Evolutionary conservation across 2,797 vertebrate genomes (phyloP), one percentile per base, ranked within the genome.

Genomic region (Sparidentex hasta): DNA sequence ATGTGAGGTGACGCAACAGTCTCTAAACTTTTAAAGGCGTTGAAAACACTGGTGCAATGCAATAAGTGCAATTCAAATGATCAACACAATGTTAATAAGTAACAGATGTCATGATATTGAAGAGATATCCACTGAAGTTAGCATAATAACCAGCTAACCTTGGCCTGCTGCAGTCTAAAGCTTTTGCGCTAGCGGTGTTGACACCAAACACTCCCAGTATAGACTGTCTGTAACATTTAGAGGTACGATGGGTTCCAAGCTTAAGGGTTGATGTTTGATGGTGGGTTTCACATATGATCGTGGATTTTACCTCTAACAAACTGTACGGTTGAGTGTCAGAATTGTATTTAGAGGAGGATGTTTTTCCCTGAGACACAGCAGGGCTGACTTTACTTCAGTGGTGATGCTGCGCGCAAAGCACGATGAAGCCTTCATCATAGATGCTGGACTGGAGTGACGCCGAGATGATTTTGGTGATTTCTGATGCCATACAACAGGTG

Each of bases 401-500:
- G 7, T 67, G 52, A 50, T 25, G 25, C 25, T 25, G 25, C 25
- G 3, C 13, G 18, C 5, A 29, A 58, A 12, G 48, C 7, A 11
- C 13, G 41, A 38, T 41, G 52, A 33, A 61, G 2, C 29, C 3
- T 47, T 33, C 3, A 18, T 6, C 46, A n/a, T 2, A 65, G 7
- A 58, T 5, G 33, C 2, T n/a, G 43, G 29, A 21, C 4, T 11
- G 0, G 57, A 59, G n/a, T 6, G 6, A 50, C 27, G 61, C 38
- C 3, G 23, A 67, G 41, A 25, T 7, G 25, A 61, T 44, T 74
- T 51, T n/a, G 21, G 5, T 56, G 25, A 13, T 2, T 27, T 27
- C 12, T 14, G 11, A 29, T 57, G n/a, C 9, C 27, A 47, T 21
- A 25, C 23, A 65, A 33, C 74, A 78, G 27, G 51, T 50, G 69